These are phyloP conservation scores for Micromesistius poutassou DNA, from an alignment of 2,797 vertebrate genomes.

Conservation along the genomic window DNA sequence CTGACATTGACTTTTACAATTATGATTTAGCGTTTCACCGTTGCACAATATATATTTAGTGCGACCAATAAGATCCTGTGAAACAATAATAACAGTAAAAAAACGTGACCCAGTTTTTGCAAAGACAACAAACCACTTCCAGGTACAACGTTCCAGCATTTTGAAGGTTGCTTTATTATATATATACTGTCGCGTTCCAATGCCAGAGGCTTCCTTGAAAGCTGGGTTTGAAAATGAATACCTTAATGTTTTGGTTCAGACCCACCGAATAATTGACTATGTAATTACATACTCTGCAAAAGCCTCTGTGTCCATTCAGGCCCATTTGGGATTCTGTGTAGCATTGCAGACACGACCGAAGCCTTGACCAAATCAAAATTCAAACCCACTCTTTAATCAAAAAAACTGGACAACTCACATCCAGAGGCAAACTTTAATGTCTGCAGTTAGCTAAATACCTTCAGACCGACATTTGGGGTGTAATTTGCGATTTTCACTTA, in stretches of 20 bases:
- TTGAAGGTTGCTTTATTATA: constrained; percentile 31
- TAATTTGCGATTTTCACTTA: constrained; percentile 64
- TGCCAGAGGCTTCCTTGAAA: constrained; percentile 63
- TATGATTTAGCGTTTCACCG: background rate
- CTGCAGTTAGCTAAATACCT: constrained; percentile 62
- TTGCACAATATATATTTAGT: constrained; percentile 5
- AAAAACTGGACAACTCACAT: constrained; percentile 60
- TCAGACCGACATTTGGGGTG: constrained; percentile 58
- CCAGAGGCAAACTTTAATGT: constrained; percentile 58
- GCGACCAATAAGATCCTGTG: background rate
- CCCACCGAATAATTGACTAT: constrained; percentile 72
- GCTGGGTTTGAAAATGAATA: constrained; percentile 75
- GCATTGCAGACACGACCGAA: constrained; percentile 64
- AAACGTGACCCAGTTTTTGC: constrained; percentile 5
- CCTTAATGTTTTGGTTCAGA: constrained; percentile 69
- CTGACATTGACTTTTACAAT: constrained; percentile 1
- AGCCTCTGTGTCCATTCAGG: constrained; percentile 64
- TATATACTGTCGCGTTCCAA: constrained; percentile 15
- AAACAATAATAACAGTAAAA: constrained; percentile 9
- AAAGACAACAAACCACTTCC: constrained; percentile 56
- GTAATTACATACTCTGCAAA: constrained; percentile 74
- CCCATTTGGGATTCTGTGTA: constrained; percentile 60
- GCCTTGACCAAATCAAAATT: constrained; percentile 71
- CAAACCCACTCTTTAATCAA: constrained; percentile 72
- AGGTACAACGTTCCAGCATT: constrained; percentile 45